Conservation (phyloP, 2,888 invertebrate genomes). For the Melanostoma mellinum region DNA sequence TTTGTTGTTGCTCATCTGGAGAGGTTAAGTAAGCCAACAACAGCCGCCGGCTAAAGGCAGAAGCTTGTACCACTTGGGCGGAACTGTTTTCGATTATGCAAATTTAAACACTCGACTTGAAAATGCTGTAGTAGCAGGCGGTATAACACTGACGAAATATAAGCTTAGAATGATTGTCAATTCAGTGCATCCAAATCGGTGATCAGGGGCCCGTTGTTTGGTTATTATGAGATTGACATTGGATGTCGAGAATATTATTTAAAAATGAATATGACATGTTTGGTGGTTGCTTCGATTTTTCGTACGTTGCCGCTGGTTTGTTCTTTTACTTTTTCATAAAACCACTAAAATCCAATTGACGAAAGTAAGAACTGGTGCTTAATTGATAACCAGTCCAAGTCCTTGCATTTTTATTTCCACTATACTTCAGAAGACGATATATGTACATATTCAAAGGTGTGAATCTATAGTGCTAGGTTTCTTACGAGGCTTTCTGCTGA, state of each 20-base stretch:
- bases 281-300: no score
- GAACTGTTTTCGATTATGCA: constrained; percentile 70
- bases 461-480: no score
- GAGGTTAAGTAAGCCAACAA: constrained; percentile 72
- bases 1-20: constrained; percentile 71
- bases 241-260: constrained; percentile 9
- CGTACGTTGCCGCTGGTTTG: no score
- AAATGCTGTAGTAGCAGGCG: constrained; percentile 22
- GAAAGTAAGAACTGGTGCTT: no score
- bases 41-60: constrained; percentile 54
- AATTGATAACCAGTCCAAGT: no score
- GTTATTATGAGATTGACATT: constrained; percentile 52
- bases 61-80: constrained; percentile 53
- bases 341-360: no score
- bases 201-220: constrained; percentile 31
- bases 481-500: no score
- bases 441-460: no score
- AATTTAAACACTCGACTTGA: constrained; percentile 68
- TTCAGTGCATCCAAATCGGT: constrained; percentile 33
- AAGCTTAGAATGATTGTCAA: constrained; percentile 51
- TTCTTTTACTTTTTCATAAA: no score
- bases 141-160: constrained; percentile 41
- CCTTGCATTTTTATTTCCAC: no score
- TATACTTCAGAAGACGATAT: no score
- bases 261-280: no score